These are phyloP conservation scores for Sebastes ruberrimus DNA, from an alignment of 2,797 vertebrate species.

Conservation along the genomic window DNA sequence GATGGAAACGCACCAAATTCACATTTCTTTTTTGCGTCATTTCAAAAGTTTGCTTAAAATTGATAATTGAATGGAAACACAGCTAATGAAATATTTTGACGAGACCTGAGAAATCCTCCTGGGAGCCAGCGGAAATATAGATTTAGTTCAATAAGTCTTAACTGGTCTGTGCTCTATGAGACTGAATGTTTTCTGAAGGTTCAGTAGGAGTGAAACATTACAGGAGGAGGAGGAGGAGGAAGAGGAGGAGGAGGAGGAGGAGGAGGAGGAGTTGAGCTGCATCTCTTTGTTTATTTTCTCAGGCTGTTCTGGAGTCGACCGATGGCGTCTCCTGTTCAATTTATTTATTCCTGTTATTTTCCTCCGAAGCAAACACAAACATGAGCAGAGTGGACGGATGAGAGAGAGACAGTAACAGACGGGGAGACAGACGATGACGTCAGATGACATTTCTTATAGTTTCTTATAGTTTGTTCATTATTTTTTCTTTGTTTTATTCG, in stretches of 20 bases:
- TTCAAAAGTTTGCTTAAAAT: no score
- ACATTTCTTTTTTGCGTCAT: no score
- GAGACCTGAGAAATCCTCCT: not conserved
- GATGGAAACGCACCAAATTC: no score
- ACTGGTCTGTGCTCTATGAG: not conserved
- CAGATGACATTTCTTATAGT: not conserved
- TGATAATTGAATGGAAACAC: no score
- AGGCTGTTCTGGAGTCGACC: constrained; percentile 52
- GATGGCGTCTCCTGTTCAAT: constrained; percentile 65
- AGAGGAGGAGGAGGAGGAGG: not conserved
- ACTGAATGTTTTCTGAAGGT: not conserved
- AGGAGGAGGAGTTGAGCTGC: constrained; percentile 1
- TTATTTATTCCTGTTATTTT: constrained; percentile 83
- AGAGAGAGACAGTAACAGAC: not conserved
- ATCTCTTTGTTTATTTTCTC: constrained; percentile 73
- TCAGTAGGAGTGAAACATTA: not conserved
- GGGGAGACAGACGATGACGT: not conserved
- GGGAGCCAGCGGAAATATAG: no score
- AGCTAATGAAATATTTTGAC: not conserved
- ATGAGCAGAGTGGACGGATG: not conserved
- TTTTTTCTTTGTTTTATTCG: not conserved
- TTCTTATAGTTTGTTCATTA: not conserved
- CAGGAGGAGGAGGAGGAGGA: not conserved
- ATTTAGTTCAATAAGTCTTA: not conserved
- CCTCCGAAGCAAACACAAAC: constrained; percentile 64